A percentile compares a stretch with the other conserved stretches of the same genome.
These are phyloP conservation scores for Aphodius granarius DNA, from an alignment of 2,888 invertebrate species.

Conservation along the genomic window DNA sequence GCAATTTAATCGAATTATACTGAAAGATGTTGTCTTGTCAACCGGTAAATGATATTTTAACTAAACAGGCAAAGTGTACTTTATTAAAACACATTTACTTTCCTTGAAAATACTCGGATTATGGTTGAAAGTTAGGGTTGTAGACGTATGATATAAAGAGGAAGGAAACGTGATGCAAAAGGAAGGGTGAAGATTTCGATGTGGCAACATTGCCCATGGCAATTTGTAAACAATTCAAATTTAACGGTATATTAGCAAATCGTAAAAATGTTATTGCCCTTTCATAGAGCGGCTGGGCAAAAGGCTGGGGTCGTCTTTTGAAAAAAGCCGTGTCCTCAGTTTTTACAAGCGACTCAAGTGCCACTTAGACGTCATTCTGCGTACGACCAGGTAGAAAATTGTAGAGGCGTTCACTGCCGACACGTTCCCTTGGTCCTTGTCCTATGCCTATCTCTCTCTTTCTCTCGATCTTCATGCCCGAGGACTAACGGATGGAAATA, in stretches of 20 bases:
- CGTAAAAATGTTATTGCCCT: constrained; percentile 18
- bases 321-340: constrained; percentile 28
- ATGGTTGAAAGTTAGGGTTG: too few relatives aligned
- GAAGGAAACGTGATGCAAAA: neutral
- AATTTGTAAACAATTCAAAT: constrained; percentile 24
- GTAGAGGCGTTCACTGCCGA: constrained; percentile 27
- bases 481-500: constrained; percentile 25
- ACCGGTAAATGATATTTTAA: neutral
- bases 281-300: neutral
- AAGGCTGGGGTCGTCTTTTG: constrained; percentile 3
- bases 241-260: constrained; percentile 19
- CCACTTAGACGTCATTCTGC: constrained; percentile 38
- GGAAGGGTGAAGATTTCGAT: neutral
- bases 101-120: too few relatives aligned
- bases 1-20: constrained; percentile 1
- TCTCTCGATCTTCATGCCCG: neutral
- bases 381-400: constrained; percentile 36
- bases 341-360: constrained; percentile 39
- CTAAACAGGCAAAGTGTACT: neutral
- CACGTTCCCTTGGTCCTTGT: neutral
- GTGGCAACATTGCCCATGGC: neutral
- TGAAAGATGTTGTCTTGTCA: constrained; percentile 8
- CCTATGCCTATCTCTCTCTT: neutral
- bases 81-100: neutral
- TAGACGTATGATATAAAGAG: neutral